These are phyloP conservation scores for Holcopasites calliopsidis DNA, from an alignment of 1,140 invertebrate genomes.

Conservation along the genomic window DNA sequence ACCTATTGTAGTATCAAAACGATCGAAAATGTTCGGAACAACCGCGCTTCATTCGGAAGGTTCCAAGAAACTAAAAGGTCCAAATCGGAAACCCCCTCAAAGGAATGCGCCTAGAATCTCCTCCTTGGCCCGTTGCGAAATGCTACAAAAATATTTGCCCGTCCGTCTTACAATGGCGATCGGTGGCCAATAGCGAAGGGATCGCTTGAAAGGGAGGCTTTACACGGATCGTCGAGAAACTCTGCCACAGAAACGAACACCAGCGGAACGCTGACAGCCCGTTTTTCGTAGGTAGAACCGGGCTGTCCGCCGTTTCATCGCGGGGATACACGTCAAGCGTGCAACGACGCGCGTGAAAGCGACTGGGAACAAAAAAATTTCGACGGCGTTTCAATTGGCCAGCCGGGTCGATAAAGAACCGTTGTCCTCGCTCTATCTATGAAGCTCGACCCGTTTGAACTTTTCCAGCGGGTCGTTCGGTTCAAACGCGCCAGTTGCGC, in stretches of 20 bases:
- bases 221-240: background rate
- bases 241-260: background rate
- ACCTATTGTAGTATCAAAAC: too few relatives aligned
- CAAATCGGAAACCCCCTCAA: background rate
- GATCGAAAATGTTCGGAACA: background rate
- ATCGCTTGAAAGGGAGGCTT: background rate
- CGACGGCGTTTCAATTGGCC: background rate
- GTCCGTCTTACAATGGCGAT: background rate
- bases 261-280: background rate
- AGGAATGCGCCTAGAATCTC: background rate
- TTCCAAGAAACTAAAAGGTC: background rate
- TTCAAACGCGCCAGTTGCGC: background rate
- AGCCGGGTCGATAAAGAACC: background rate
- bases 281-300: background rate
- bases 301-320: background rate
- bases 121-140: background rate
- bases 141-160: slow-evolving; percentile 9
- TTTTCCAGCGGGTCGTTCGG: too few relatives aligned
- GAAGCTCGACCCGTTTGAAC: background rate
- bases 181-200: background rate
- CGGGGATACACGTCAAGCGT: background rate
- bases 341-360: background rate
- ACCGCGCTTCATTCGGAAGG: background rate
- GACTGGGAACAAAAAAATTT: background rate
- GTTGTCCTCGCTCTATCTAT: background rate